Percentiles rank a stretch among this genome's conserved stretches.
Conservation (phyloP, 2,113 vertebrate species). For the human (Homo sapiens) region DNA sequence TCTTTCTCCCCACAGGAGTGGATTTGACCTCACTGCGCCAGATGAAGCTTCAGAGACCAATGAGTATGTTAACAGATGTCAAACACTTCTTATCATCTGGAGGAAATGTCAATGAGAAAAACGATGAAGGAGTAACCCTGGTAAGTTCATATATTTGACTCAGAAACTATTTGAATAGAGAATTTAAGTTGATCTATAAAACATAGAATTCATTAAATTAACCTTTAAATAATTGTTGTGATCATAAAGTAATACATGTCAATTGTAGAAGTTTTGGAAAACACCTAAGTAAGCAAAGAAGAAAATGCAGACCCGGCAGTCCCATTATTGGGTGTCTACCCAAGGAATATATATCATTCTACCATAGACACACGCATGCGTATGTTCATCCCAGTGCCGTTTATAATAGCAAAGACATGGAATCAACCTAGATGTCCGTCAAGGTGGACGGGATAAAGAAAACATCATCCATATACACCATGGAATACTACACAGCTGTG, state of each 20-base stretch:
- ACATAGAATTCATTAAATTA: neutral
- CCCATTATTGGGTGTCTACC: too few relatives aligned
- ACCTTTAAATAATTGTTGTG: neutral
- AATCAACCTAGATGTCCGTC: too few relatives aligned
- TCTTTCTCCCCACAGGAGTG: slow-evolving; percentile 84
- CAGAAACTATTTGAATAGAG: neutral
- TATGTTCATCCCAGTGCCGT: too few relatives aligned
- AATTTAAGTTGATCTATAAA: neutral
- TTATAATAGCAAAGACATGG: too few relatives aligned
- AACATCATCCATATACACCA: too few relatives aligned
- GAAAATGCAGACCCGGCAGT: neutral
- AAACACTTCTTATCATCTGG: slow-evolving; percentile 88
- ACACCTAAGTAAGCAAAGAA: neutral
- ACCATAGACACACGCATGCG: too few relatives aligned
- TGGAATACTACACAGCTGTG: too few relatives aligned
- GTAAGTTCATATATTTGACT: slow-evolving; percentile 80
- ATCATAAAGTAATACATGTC: neutral
- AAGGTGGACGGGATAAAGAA: too few relatives aligned
- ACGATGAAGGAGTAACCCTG: slow-evolving; percentile 93
- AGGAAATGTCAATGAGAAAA: slow-evolving; percentile 89
- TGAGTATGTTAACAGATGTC: slow-evolving; percentile 92
- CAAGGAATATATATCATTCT: too few relatives aligned
- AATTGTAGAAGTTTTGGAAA: neutral
- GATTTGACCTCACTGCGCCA: slow-evolving; percentile 88
- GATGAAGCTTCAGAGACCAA: slow-evolving; percentile 90